Base-by-base conservation (phyloP, 2,888 invertebrate species). In the Seladonia tumulorum region DNA sequence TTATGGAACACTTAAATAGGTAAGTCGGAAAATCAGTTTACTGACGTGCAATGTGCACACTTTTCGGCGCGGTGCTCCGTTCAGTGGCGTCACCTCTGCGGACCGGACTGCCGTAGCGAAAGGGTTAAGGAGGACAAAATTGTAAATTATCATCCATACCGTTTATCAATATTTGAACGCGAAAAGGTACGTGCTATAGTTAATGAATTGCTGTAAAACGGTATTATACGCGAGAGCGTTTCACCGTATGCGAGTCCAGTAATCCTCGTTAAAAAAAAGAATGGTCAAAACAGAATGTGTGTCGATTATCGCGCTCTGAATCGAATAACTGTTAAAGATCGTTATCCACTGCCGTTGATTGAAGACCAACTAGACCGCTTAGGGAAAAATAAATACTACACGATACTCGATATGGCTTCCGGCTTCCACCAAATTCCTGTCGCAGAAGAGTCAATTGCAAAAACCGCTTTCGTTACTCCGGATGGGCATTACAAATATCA, bases 401-500 rank as follows among this genome's bases (percentile, higher is more conserved):
- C 76, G 22, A 66, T 47, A 45, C 29, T 66, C 14, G 57, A 78
- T 35, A 60, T 72, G 71, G 71, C 71, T 4, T 71, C 78, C 12
- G 70, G 45, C 3, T 78, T 71, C 7, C 39, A 78, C 1, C 71
- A 78, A n/a, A 78, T 78, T 14, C 57, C 78, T 7, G 57, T 78
- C 0, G 78, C 70, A 22, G 42, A n/a, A 0, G 47, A 66, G 2
- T 72, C 79, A 1, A 63, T 79, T 10, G 49, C 45, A n/a, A 79
- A 49, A n/a, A 79, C 66, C 2, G 73, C 73, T 3, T 79, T 79
- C 18, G 77, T 77, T 8, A 70, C 77, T 16, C 70, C 71, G 0
- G 71, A n/a, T n/a, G n/a, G n/a, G n/a, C n/a, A n/a, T n/a, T 78
- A 78, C 25, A 60, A 78, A 22, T 78, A 35, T 71, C 14, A 71